Base-by-base conservation (phyloP, 2,797 vertebrate species). In the Bradypus variegatus region DNA sequence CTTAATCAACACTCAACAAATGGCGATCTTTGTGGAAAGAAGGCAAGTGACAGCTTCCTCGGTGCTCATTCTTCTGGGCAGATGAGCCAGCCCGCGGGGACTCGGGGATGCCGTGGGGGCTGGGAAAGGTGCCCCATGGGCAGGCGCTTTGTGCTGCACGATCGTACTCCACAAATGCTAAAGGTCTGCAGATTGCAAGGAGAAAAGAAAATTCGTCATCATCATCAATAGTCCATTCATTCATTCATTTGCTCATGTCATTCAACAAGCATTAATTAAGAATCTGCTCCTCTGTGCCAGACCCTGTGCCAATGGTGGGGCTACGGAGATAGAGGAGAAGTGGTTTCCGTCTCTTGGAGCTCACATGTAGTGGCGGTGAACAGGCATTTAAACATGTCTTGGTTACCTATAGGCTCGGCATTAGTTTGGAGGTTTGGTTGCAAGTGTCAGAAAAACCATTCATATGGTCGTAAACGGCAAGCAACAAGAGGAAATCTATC, bases 1-100 rank as follows among this genome's bases (percentile, higher is more conserved):
- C 89, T 92, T 48, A 76, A 91, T 81, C 89, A 75, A 7, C 65
- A 23, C 19, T n/a, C 21, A 48, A 62, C 79, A 53, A 50, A 90
- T 81, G 60, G 58, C 48, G 36, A 6, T 78, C 55, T 55, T 65
- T 48, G 21, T 70, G 36, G 58, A 83, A 50, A 48, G n/a, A 76
- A n/a, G 64, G 7, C 33, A 18, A 6, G 21, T 29, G 41, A 31
- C 29, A 18, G 5, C 45, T 65, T 81, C 29, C 86, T 41, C 12
- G 18, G 76, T 9, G 45, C 2, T 79, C 3, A 0, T 45, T 86
- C 31, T 86, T 82, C 25, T 27, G 38, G 50, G 10, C 18, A 38
- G 13, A 13, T 12, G 48, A 14, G 41, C n/a, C 23, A 33, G n/a
- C 16, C 36, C 15, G 1, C 12, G 0, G 11, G 13, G 65, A 48